phyloP scores from a whole-genome alignment of 2,888 invertebrate genomes.

The Papilio gigon region DNA sequence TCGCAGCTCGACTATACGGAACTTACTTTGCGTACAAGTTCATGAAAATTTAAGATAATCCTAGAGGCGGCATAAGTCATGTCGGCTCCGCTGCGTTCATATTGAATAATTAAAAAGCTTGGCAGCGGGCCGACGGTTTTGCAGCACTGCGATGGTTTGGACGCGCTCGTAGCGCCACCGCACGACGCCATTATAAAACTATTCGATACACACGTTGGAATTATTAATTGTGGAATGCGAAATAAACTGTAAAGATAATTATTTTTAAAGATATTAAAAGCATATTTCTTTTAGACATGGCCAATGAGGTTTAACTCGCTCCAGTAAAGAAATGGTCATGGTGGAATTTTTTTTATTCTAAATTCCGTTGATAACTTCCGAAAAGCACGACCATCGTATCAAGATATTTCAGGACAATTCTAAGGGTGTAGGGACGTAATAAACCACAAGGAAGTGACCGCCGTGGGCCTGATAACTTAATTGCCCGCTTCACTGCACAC shows the following conservation, averaged over 20 bases:
- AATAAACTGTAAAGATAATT: not conserved
- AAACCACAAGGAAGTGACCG: not conserved
- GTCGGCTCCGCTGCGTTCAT: conserved; percentile 40
- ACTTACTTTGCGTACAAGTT: conserved; percentile 25
- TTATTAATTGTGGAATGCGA: conserved; percentile 22
- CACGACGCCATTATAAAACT: conserved; percentile 19
- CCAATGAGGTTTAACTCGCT: not conserved
- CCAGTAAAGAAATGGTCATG: too few species aligned
- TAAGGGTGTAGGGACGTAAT: not conserved
- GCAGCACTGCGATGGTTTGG: conserved; percentile 43
- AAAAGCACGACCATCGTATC: not conserved
- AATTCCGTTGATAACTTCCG: not conserved
- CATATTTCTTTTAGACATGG: not conserved
- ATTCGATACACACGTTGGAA: conserved; percentile 25
- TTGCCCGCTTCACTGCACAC: conserved; percentile 8
- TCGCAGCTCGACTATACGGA: not conserved
- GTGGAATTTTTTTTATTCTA: too few species aligned
- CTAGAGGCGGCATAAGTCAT: conserved; percentile 33
- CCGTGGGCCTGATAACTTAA: not conserved
- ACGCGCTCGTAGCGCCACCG: conserved; percentile 14
- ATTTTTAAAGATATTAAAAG: not conserved
- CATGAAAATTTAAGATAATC: conserved; percentile 39
- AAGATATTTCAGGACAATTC: not conserved
- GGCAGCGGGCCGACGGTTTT: conserved; percentile 46
- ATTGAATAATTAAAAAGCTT: conserved; percentile 56